Evolutionary conservation across 1,140 invertebrate species (phyloP), one percentile per base, ranked within the genome.

Genomic region (Euura saliciscinereae): DNA sequence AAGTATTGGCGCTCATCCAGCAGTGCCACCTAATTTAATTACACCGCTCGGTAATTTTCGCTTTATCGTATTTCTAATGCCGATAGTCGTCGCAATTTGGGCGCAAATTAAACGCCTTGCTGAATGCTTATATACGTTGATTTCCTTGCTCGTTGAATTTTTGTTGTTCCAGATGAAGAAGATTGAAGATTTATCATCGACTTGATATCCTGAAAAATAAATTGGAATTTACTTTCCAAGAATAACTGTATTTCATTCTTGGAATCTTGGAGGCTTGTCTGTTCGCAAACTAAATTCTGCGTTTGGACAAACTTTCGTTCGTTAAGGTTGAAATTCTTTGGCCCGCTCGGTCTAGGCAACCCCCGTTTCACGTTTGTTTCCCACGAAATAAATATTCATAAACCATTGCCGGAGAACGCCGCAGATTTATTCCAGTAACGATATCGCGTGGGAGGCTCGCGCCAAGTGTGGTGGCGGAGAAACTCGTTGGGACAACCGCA

Each of bases 341-440:
- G 8, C 51, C 13, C 3, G 3, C 3, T 8, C 51, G 51, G 10
- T n/a, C 51, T 59, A 59, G 8, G 51, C 51, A n/a, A 59, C 3
- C 28, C 28, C 8, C 3, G 51, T 6, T 11, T n/a, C 51, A 59
- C 13, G 51, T 59, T 59, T 59, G 4, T 59, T n/a, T 59, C 51
- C 13, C 51, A n/a, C 51, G 51, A n/a, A 59, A 59, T 59, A 59
- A 59, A 59, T 59, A 59, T 59, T 59, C 51, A 59, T 59, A 59
- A 8, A 59, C 13, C 13, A 11, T n/a, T 59, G 13, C 51, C 3
- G 28, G 28, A 28, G 28, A 28, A 28, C 28, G 28, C 28, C 28
- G 28, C 28, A 28, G 28, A 28, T 28, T 28, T 28, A 28, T 28
- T 28, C 28, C 0, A 28, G 28, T 28, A 28, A 28, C 28, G 28